These are phyloP conservation scores for Dasyornis broadbenti DNA, from an alignment of 2,113 vertebrate species.

Conservation along the genomic window DNA sequence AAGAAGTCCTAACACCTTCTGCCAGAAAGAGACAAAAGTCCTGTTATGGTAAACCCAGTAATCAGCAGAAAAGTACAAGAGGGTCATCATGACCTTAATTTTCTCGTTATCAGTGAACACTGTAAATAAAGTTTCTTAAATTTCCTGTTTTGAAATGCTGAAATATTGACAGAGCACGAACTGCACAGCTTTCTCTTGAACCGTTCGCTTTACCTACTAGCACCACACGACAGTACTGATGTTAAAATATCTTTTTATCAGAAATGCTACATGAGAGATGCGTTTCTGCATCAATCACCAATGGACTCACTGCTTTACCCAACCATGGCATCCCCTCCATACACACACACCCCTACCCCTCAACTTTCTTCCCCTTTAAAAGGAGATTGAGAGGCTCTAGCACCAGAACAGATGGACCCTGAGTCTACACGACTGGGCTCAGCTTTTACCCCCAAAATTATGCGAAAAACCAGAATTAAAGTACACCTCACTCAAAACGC, in stretches of 20 bases:
- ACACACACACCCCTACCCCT: fast-evolving
- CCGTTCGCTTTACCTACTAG: not conserved
- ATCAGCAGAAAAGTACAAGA: not conserved
- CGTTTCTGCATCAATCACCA: no score
- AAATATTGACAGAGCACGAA: not conserved
- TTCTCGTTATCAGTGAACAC: not conserved
- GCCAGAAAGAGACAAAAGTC: not conserved
- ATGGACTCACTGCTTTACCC: fast-evolving
- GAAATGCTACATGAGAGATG: not conserved
- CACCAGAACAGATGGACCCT: not conserved
- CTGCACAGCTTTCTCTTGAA: not conserved
- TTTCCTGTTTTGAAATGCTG: not conserved
- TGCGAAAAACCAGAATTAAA: not conserved
- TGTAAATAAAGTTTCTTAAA: not conserved
- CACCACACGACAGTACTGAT: not conserved
- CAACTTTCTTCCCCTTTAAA: not conserved
- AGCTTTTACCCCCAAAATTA: not conserved
- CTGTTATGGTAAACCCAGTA: not conserved
- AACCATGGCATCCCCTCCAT: fast-evolving
- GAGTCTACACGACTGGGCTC: not conserved
- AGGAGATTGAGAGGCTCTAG: not conserved
- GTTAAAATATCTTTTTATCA: not conserved
- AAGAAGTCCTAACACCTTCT: not conserved
- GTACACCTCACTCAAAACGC: not conserved
- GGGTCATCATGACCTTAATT: not conserved